Base-by-base conservation (phyloP, 1,140 invertebrate genomes). In the Pseudachorutes palmiensis region DNA sequence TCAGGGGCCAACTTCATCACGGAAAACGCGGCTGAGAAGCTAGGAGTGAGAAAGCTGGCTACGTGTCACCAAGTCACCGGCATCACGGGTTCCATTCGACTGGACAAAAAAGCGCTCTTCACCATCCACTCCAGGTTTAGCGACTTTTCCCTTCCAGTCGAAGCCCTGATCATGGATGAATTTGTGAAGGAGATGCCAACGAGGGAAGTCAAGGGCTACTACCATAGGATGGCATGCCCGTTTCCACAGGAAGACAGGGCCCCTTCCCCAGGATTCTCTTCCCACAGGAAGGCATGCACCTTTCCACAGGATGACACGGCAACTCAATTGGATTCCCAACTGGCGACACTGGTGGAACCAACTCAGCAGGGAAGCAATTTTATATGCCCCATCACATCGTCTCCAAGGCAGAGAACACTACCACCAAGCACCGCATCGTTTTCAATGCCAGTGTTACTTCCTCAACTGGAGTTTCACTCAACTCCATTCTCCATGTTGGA, bases 391-490 rank as follows among this genome's bases (percentile, higher is more conserved):
- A 77, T 71, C 77, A 77, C 65, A 70, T 71, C 29, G 76, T 77
- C 0, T 29, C 41, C 1, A 75, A 75, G 58, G 24, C 62, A 30
- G 63, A 65, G 19, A 76, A 72, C 60, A n/a, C 72, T 0, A 74
- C 74, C 0, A 78, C 76, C 1, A 74, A 76, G 64, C 30, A 76
- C 9, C 61, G 77, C 0, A 72, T 76, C 2, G 79, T 80, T 1
- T 81, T 79, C 64, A 75, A 81, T 51, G 79, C 75, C 2, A 78
- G 76, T 1, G 68, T 71, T 0, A 75, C 74, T 66, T 75, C 77
- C 1, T 67, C 71, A 0, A 69, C 68, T 1, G 75, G 75, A 0
- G 66, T 75, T 32, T 78, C 77, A 3, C 68, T 80, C 57, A 80
- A 80, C 64, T 75, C 80, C 59, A 69, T 75, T 9, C 71, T 76